Evolutionary conservation across 2,888 invertebrate species (phyloP), one percentile per base, ranked within the genome.

Genomic region (Chloromyia formosa): DNA sequence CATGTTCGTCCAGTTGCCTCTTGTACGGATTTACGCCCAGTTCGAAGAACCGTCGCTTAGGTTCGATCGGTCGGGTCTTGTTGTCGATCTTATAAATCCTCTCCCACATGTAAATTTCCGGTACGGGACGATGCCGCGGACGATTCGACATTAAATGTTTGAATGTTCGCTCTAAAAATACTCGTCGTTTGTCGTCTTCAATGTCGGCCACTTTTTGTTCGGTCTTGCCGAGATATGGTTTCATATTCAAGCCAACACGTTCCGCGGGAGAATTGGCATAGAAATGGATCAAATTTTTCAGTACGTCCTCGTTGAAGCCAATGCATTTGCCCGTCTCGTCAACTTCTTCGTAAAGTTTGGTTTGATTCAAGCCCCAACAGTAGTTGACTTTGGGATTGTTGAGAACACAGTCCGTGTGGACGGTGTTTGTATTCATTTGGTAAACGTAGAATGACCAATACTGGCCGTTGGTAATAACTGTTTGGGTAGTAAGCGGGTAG

Each of bases 401-500:
- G 45, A 88, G 85, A n/a, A 88, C 85, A 79, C 90, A 82, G 78
- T 91, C 88, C 40, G 88, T 86, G 80, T 93, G 90, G 79, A 94
- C 84, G 14, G 89, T 81, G 45, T 91, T 88, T 0, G 96, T 97
- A 83, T 99, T 99, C 75, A 99, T 85, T 84, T 99, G 98, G 83
- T 97, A 98, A 14, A 91, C 89, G 82, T 92, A 94, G 78, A 98
- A 93, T 0, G 93, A 93, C 91, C 94, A 96, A 2, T 89, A 82
- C 78, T 93, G 90, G 0, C 98, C 98, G 85, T 98, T 93, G 0
- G 96, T 95, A 53, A 97, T 88, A 14, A 96, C 87, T 16, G 93
- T 92, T 88, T 98, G 98, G 2, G 94, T 93, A 0, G 92, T 90
- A 74, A 98, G 84, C 0, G 99, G 98, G 83, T 97, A 96, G 0